These are phyloP conservation scores for Lophotriccus pileatus DNA, from an alignment of 2,797 vertebrate genomes.

Conservation along the genomic window DNA sequence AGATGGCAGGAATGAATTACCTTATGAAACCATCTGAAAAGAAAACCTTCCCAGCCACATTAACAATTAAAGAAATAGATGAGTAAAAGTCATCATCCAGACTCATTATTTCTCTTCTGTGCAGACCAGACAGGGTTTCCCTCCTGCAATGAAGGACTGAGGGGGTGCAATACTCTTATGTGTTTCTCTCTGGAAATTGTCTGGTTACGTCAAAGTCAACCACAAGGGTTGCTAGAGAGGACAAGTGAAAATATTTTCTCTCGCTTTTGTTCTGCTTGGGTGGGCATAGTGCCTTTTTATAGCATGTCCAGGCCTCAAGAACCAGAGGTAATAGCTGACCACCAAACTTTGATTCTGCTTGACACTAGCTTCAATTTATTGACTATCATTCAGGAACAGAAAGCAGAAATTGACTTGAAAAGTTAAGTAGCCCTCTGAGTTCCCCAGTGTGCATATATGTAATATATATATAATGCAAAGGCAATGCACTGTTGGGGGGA, in stretches of 20 bases:
- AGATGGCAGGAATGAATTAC: conserved; percentile 21
- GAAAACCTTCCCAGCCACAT: not conserved
- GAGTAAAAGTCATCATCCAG: not conserved
- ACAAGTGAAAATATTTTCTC: not conserved
- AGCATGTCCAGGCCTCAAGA: not conserved
- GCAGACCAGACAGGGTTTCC: not conserved
- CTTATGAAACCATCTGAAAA: conserved; percentile 3
- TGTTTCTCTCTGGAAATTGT: not conserved
- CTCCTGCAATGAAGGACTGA: not conserved
- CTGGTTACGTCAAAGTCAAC: not conserved
- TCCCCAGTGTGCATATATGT: not conserved
- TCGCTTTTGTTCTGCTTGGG: not conserved
- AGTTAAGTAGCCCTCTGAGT: not conserved
- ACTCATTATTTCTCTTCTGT: not conserved
- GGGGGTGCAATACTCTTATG: not conserved
- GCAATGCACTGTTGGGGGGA: not conserved
- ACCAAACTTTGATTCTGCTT: not conserved
- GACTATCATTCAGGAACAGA: not conserved
- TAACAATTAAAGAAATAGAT: conserved; percentile 30
- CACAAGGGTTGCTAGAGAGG: not conserved
- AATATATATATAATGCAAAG: not conserved
- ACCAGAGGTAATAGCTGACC: not conserved
- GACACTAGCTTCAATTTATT: not conserved
- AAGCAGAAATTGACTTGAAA: not conserved
- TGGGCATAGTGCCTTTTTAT: not conserved